phyloP scores from a whole-genome alignment of 2,797 vertebrate genomes.

The Pipistrellus nathusii region DNA sequence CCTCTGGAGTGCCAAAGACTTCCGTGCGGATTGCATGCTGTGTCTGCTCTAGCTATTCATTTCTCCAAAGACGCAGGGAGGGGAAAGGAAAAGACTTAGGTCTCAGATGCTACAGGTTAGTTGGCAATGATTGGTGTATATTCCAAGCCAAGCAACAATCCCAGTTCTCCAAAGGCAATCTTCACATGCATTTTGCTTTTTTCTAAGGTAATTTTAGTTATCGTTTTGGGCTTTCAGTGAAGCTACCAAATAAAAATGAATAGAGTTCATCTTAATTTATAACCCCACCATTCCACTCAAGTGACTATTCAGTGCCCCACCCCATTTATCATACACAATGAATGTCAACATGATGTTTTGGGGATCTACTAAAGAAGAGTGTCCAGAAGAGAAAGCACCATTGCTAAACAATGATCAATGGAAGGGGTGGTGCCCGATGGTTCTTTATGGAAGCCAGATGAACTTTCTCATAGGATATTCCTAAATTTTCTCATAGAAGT shows the following conservation, averaged over 20 bases:
- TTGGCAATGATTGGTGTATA: background rate
- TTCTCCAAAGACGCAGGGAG: background rate
- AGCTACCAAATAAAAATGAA: background rate
- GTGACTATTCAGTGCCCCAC: background rate
- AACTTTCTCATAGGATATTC: conserved; percentile 4
- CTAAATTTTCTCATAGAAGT: conserved; percentile 20
- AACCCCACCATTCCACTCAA: background rate
- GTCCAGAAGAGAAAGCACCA: background rate
- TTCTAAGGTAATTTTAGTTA: background rate
- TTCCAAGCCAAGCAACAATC: background rate
- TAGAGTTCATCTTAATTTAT: background rate
- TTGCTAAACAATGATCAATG: background rate
- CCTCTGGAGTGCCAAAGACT: background rate
- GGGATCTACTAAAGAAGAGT: background rate
- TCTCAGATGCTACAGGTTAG: background rate
- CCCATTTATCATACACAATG: background rate
- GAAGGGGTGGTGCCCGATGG: background rate
- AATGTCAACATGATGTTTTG: conserved; percentile 18
- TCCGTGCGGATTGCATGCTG: background rate
- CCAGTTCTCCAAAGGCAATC: background rate
- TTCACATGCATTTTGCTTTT: background rate
- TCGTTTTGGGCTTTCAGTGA: background rate
- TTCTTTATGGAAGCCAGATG: background rate
- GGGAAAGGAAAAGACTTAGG: background rate
- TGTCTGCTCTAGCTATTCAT: background rate